These are phyloP conservation scores for Tenthredo scrophulariae DNA, from an alignment of 2,888 invertebrate species.

Conservation along the genomic window DNA sequence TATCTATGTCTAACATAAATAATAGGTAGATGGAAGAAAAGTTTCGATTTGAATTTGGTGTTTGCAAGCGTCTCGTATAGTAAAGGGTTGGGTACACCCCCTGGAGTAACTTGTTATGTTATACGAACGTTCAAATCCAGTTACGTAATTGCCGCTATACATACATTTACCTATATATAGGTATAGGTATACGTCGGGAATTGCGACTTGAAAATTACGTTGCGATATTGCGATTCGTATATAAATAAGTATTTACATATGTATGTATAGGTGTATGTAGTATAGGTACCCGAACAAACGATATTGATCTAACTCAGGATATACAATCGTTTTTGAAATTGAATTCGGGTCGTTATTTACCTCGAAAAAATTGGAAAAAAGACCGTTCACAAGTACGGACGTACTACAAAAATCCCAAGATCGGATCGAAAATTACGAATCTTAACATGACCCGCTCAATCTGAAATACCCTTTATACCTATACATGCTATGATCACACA, in stretches of 20 bases:
- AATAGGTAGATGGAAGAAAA: constrained; percentile 56
- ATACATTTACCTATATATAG: constrained; percentile 23
- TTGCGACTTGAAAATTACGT: background rate
- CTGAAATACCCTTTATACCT: too few species aligned
- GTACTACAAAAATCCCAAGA: too few species aligned
- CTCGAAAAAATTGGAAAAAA: background rate
- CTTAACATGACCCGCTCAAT: too few species aligned
- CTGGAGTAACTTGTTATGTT: background rate
- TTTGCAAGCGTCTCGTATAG: background rate
- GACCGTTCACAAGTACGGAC: too few species aligned
- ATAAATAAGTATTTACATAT: background rate
- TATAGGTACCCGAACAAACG: background rate
- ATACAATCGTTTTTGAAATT: background rate
- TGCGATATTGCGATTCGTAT: background rate
- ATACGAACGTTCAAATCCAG: background rate
- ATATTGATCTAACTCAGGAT: background rate
- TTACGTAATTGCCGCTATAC: constrained; percentile 7
- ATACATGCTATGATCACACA: background rate
- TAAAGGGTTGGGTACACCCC: background rate
- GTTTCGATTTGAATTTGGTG: constrained; percentile 49
- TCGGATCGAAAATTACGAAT: too few species aligned
- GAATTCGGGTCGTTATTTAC: background rate
- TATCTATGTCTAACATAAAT: too few species aligned
- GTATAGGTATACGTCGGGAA: background rate
- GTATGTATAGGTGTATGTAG: background rate